Evolutionary conservation across 2,113 vertebrate genomes (phyloP).

Genomic region (Pantherophis guttatus): DNA sequence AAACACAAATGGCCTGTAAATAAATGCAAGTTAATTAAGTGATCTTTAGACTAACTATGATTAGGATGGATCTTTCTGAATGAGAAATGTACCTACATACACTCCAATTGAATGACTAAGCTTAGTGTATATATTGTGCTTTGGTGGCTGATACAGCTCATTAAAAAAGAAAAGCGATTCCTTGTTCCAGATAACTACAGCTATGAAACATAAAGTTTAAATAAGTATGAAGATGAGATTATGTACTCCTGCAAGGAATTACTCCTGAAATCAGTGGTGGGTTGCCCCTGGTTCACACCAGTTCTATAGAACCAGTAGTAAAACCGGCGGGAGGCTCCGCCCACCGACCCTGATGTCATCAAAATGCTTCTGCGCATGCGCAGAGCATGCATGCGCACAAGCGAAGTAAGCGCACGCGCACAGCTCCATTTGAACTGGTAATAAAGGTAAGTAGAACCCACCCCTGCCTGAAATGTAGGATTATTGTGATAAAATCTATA

Average conservation of each 20-base stretch:
- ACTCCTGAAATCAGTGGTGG: neutral
- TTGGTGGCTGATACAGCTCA: neutral
- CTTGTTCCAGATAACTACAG: neutral
- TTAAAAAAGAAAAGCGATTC: neutral
- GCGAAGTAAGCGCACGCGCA: too few species aligned
- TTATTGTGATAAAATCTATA: neutral
- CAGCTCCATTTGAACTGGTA: too few species aligned
- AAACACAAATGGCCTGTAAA: neutral
- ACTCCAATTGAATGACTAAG: neutral
- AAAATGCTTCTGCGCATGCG: too few species aligned
- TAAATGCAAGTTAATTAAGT: conserved; percentile 8
- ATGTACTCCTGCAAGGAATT: neutral
- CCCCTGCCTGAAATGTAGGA: neutral
- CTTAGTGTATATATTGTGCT: neutral
- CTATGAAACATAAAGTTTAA: neutral
- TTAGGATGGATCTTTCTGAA: neutral
- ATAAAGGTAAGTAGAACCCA: too few species aligned
- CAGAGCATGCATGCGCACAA: too few species aligned
- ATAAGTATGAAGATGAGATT: neutral
- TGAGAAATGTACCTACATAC: neutral
- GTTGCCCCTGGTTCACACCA: too few species aligned
- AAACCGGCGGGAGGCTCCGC: too few species aligned
- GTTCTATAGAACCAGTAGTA: too few species aligned
- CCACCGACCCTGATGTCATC: too few species aligned
- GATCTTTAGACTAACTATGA: neutral